Percentiles rank a stretch among this genome's conserved stretches.
phyloP scores from a whole-genome alignment of 2,113 vertebrate genomes.

The Phodopus roborovskii region DNA sequence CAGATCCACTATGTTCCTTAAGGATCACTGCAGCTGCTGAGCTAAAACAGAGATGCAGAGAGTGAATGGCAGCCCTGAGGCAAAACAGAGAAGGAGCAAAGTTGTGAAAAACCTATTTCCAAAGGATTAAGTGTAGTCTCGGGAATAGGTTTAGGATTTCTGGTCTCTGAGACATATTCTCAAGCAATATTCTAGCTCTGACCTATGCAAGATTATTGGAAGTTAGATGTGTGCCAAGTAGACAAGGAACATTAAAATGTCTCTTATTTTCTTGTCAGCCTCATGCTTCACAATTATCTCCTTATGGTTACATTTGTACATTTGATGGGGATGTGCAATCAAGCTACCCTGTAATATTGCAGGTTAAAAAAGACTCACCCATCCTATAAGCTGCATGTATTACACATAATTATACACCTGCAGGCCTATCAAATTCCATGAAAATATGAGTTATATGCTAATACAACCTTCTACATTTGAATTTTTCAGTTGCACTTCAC shows the following conservation, averaged over 20 bases:
- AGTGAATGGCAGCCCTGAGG: neutral
- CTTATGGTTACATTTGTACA: neutral
- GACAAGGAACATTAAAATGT: neutral
- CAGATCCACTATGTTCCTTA: neutral
- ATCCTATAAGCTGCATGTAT: neutral
- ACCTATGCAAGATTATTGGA: neutral
- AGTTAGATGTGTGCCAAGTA: neutral
- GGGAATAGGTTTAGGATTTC: neutral
- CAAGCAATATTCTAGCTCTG: neutral
- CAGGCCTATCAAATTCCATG: neutral
- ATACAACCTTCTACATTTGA: neutral
- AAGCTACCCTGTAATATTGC: constrained; percentile 10
- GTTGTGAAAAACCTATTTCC: neutral
- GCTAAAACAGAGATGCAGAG: neutral
- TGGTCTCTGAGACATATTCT: neutral
- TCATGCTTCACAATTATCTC: neutral
- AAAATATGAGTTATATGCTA: neutral
- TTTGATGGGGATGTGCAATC: constrained; percentile 1
- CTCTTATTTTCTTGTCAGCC: constrained; percentile 13
- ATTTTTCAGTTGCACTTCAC: neutral
- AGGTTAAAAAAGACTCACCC: neutral
- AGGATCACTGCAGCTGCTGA: no score
- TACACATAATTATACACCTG: neutral
- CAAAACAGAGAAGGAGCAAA: neutral
- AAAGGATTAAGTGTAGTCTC: neutral